These are phyloP conservation scores for Acyrthosiphon pisum DNA, from an alignment of 1,140 invertebrate genomes.

Conservation along the genomic window DNA sequence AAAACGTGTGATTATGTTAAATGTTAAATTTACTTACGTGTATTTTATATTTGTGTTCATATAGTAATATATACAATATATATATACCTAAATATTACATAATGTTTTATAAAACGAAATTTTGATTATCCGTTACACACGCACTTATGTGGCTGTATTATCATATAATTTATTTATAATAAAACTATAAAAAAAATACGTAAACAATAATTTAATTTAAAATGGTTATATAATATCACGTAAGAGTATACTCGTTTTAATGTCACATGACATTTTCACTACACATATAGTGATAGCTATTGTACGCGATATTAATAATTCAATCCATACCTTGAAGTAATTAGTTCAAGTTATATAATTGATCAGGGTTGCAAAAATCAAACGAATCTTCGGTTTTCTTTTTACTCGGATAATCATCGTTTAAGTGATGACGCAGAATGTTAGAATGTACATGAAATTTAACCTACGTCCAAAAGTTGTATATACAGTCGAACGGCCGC, in stretches of 20 bases:
- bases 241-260: background rate
- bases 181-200: background rate
- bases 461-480: background rate
- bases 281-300: background rate
- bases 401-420: background rate
- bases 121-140: background rate
- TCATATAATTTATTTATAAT: background rate
- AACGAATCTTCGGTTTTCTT: background rate
- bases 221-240: background rate
- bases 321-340: background rate
- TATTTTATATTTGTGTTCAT: background rate
- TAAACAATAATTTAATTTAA: background rate
- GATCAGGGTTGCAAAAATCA: background rate
- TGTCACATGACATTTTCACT: background rate
- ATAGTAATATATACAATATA: background rate
- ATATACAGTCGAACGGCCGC: background rate
- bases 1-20: background rate
- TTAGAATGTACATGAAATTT: background rate
- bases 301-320: background rate
- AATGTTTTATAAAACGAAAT: background rate
- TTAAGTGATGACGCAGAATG: too few relatives aligned
- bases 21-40: background rate
- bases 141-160: background rate
- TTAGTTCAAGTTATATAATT: background rate
- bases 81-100: background rate